These are phyloP conservation scores for Halcyon chelicuti DNA, from an alignment of 2,797 vertebrate species.

Conservation along the genomic window DNA sequence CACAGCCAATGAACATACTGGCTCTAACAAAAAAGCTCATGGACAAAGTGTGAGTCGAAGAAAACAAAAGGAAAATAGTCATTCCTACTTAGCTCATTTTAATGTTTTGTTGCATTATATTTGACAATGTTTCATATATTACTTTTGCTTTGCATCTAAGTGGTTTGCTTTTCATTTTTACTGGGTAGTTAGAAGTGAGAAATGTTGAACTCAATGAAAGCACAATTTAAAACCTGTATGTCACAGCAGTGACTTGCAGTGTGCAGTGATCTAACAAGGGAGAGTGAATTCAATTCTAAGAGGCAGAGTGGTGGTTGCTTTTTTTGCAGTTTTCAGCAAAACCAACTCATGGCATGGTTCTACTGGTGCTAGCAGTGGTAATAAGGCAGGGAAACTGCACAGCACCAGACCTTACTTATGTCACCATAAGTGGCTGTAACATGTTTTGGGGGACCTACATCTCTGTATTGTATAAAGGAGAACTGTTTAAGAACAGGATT, in stretches of 20 bases:
- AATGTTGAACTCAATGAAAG: background rate
- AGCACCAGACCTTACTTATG: background rate
- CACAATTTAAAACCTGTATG: background rate
- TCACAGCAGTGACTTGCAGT: background rate
- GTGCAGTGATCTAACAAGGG: background rate
- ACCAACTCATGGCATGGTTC: background rate
- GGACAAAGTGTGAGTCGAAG: constrained; percentile 88
- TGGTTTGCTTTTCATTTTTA: background rate
- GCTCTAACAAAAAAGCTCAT: constrained; percentile 85
- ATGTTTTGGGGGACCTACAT: background rate
- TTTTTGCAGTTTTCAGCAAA: background rate
- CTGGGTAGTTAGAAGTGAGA: background rate
- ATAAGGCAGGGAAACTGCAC: background rate
- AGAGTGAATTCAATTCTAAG: background rate
- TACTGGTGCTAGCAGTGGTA: background rate
- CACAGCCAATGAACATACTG: constrained; percentile 76
- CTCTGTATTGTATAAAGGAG: background rate
- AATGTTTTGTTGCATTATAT: background rate
- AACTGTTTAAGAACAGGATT: background rate
- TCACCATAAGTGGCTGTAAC: fast-evolving
- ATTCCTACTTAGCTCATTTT: background rate
- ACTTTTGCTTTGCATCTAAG: background rate
- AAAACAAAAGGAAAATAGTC: background rate
- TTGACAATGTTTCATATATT: background rate
- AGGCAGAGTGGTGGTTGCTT: background rate